phyloP scores from a whole-genome alignment of 2,888 invertebrate species.

The Catocala sponsa region DNA sequence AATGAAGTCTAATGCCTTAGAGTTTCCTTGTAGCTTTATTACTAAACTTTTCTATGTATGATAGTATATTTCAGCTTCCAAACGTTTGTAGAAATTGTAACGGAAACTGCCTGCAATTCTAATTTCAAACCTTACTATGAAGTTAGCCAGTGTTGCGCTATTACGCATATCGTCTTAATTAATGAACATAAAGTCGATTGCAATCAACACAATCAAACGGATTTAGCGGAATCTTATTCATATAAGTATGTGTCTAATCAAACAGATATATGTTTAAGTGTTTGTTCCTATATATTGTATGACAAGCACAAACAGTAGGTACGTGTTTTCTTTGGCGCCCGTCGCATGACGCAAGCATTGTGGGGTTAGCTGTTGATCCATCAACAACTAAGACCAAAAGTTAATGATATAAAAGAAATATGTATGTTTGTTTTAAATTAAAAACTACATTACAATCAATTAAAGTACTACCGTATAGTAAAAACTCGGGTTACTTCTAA shows the following conservation, averaged over 20 bases:
- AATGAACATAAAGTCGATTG: too few relatives aligned
- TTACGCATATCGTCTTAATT: too few relatives aligned
- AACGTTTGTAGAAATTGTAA: not conserved
- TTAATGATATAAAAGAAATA: too few relatives aligned
- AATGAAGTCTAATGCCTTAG: too few relatives aligned
- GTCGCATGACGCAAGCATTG: slow-evolving; percentile 2
- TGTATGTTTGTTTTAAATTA: too few relatives aligned
- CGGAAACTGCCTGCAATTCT: not conserved
- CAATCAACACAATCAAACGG: not conserved
- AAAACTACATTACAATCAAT: too few relatives aligned
- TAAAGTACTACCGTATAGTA: too few relatives aligned
- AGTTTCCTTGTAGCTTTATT: too few relatives aligned
- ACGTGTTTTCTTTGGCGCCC: slow-evolving; percentile 2
- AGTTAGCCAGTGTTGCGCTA: too few relatives aligned
- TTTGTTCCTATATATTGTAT: not conserved
- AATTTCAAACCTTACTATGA: not conserved
- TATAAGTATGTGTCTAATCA: not conserved
- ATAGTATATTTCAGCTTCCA: not conserved
- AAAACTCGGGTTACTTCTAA: too few relatives aligned
- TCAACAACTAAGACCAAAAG: not conserved
- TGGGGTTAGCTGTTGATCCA: not conserved
- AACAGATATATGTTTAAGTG: slow-evolving; percentile 1
- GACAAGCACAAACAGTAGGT: not conserved
- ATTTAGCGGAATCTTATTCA: too few relatives aligned
- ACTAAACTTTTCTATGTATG: too few relatives aligned